Base-by-base conservation (phyloP, 2,888 invertebrate species). In the Amphipyra berbera region DNA sequence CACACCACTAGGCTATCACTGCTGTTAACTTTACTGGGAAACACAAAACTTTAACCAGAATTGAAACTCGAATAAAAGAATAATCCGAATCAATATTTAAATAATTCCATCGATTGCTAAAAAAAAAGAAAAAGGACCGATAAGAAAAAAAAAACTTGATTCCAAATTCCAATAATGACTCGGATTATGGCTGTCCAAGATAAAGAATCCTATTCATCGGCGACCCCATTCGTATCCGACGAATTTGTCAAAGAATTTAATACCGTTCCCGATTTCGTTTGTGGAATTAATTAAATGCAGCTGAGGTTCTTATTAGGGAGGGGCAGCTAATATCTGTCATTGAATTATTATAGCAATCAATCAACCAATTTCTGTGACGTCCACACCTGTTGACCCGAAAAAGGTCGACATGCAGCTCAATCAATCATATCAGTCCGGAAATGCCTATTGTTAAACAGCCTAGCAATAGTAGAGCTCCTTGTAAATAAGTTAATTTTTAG, bases 211-310 rank as follows among this genome's bases (percentile, higher is more conserved):
- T 48, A 73, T 73, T 72, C 70, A 71, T 62, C 58, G 38, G n/a
- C 55, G 49, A 63, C 61, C 72, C 67, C 48, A 67, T 74, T 76
- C 55, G 46, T 58, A 64, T 69, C 48, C 48, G 42, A 65, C 58
- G 69, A 68, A 73, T 78, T 79, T 74, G 71, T 71, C 66, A 72
- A 66, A 73, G 76, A 78, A 81, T 74, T 78, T 70, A 65, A 74
- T 79, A 66, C 49, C 50, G 42, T 37, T 38, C 48, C 53, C 50
- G 61, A 66, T 60, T 77, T 71, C 40, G 44, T 64, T 63, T 6
- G 38, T 21, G 49, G 63, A n/a, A 46, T 45, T 76, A 62, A 73
- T 70, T 64, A 61, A 69, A 72, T 62, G 60, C 64, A 65, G 50
- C 60, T 54, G 60, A 50, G 63, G 14, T 58, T 68, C 55, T 21